phyloP scores from a whole-genome alignment of 2,888 invertebrate genomes.

The Ditula angustiorana region DNA sequence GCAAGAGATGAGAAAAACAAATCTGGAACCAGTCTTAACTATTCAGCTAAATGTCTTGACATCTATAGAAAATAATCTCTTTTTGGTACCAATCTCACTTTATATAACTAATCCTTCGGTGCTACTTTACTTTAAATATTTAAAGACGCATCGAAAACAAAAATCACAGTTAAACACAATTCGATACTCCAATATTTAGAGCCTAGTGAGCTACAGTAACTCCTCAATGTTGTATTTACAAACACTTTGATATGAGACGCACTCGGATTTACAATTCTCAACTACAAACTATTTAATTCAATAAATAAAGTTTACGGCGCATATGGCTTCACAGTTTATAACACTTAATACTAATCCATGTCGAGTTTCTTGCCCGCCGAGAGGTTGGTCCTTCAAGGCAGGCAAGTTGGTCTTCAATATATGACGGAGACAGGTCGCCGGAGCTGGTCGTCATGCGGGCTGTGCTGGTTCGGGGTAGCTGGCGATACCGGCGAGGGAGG shows the following conservation, averaged over 20 bases:
- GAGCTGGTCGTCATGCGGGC: constrained; percentile 85
- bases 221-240: constrained; percentile 69
- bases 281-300: constrained; percentile 70
- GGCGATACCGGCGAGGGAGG: constrained; percentile 80
- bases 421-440: constrained; percentile 90
- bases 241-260: constrained; percentile 76
- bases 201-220: constrained; percentile 52
- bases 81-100: constrained; percentile 85
- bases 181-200: constrained; percentile 46
- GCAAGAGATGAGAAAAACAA: constrained; percentile 53
- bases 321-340: constrained; percentile 64
- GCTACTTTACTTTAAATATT: constrained; percentile 67
- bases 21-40: constrained; percentile 62
- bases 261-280: constrained; percentile 60
- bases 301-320: constrained; percentile 71
- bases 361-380: constrained; percentile 66
- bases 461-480: constrained; percentile 75
- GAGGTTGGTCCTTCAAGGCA: constrained; percentile 67
- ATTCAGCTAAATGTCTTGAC: constrained; percentile 67
- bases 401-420: constrained; percentile 86
- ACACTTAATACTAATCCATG: constrained; percentile 56
- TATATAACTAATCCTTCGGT: constrained; percentile 66
- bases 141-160: constrained; percentile 72
- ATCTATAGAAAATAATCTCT: constrained; percentile 78
- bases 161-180: constrained; percentile 81